Conservation (phyloP, 2,113 vertebrate species). For the Rattus rattus region DNA sequence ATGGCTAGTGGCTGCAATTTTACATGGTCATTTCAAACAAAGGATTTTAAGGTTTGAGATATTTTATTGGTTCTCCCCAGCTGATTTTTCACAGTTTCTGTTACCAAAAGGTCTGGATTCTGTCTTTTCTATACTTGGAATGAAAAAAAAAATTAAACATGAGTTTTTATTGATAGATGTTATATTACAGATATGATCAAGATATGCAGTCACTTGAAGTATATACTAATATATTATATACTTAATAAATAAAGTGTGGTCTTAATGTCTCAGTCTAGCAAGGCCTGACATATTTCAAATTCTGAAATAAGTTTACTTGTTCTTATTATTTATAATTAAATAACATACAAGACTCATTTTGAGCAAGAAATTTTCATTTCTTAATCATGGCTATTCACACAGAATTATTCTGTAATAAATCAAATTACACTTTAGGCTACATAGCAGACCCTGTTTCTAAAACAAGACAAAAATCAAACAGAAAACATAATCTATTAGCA, state of each 20-base stretch:
- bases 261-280: slow-evolving; percentile 14
- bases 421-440: slow-evolving; percentile 6
- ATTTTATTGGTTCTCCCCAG: slow-evolving; percentile 25
- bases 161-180: neutral
- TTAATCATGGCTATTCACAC: slow-evolving; percentile 5
- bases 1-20: neutral
- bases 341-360: slow-evolving; percentile 34
- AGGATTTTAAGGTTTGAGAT: neutral
- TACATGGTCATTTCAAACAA: slow-evolving; percentile 10
- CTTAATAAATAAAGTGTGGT: neutral
- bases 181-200: neutral
- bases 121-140: neutral
- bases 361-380: slow-evolving; percentile 34
- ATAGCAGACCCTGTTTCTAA: neutral
- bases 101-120: neutral
- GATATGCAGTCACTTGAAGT: slow-evolving; percentile 48
- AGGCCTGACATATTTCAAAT: slow-evolving; percentile 34
- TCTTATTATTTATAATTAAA: neutral
- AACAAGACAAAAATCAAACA: neutral
- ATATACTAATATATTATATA: neutral
- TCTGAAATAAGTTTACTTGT: slow-evolving; percentile 48
- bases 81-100: neutral
- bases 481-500: neutral
- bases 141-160: neutral
- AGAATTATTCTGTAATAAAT: slow-evolving; percentile 54